A percentile compares a stretch with the other conserved stretches of the same genome.
Evolutionary conservation across 2,113 vertebrate genomes (phyloP).

Genomic region (Malaclemys terrapin): DNA sequence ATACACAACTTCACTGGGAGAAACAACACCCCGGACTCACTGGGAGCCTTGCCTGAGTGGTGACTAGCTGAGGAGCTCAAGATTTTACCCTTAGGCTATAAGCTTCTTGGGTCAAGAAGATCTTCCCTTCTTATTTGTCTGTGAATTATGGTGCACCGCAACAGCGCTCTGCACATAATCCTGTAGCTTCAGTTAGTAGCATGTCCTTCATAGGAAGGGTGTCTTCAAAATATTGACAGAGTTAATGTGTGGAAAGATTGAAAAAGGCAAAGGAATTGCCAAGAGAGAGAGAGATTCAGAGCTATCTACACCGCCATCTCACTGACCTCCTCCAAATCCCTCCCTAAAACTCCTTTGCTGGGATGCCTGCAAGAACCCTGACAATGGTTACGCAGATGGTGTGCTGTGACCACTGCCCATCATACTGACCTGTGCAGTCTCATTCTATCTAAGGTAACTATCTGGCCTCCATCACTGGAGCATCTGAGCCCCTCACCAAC

Average conservation of each 20-base stretch:
- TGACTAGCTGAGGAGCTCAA: background rate
- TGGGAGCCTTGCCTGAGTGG: background rate
- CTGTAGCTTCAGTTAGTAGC: background rate
- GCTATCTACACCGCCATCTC: background rate
- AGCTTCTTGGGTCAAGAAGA: background rate
- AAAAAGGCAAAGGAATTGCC: background rate
- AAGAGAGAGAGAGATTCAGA: background rate
- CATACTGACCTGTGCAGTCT: background rate
- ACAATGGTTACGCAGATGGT: background rate
- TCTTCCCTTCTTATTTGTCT: background rate
- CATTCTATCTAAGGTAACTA: background rate
- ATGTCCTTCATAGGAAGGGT: background rate
- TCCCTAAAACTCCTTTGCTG: background rate
- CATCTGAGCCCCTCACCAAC: background rate
- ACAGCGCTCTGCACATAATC: background rate
- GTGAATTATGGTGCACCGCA: background rate
- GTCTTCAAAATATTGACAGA: background rate
- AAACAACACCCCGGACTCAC: accelerated
- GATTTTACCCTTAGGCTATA: background rate
- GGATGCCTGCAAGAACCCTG: no score
- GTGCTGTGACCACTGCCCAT: background rate
- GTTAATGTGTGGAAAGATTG: background rate
- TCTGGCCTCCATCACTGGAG: background rate
- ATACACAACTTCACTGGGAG: accelerated
- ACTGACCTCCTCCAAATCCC: background rate